Evolutionary conservation across 2,113 vertebrate genomes (phyloP), one percentile per base, ranked within the genome.

Genomic region (Agapornis roseicollis): DNA sequence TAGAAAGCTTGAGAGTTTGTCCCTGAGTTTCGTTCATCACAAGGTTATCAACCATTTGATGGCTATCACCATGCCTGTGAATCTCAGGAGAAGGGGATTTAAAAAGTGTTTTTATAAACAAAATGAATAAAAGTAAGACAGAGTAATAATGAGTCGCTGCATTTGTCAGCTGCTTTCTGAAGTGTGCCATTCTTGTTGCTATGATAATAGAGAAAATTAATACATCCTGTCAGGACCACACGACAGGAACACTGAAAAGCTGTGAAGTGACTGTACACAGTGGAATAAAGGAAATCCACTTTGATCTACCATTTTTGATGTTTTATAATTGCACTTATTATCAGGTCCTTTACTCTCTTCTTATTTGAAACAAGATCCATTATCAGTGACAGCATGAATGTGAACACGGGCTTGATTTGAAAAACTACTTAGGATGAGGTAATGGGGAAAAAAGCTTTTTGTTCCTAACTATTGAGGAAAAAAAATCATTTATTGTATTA

Each of bases 221-320:
- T 97, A 96, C 93, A 97, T 95, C 91, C 96, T 97, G 96, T 96
- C 97, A 98, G 93, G 89, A 76, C 93, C n/a, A 65, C 96, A 89
- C 97, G 92, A 97, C 82, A 93, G 88, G 94, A 97, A 96, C 95
- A 95, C 90, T 86, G 92, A 97, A 97, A 97, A 95, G 91, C 92
- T 97, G 83, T 96, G 95, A 98, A 96, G 92, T 97, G 94, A 97
- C 94, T 97, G 88, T 93, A 91, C 95, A 95, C 93, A 97, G 77
- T 88, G 89, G 94, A 97, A 96, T 95, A 63, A 94, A 53, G 87
- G 96, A 98, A 98, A 98, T 98, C 97, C 93, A 96, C 97, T 98
- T 98, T 98, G 96, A 98, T 98, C 97, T 98, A 97, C 95, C 96
- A 97, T 97, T 98, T 98, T 96, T 97, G 97, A 98, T 98, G 97